Conservation (phyloP, 2,797 vertebrate genomes). For the Botia almorhae region DNA sequence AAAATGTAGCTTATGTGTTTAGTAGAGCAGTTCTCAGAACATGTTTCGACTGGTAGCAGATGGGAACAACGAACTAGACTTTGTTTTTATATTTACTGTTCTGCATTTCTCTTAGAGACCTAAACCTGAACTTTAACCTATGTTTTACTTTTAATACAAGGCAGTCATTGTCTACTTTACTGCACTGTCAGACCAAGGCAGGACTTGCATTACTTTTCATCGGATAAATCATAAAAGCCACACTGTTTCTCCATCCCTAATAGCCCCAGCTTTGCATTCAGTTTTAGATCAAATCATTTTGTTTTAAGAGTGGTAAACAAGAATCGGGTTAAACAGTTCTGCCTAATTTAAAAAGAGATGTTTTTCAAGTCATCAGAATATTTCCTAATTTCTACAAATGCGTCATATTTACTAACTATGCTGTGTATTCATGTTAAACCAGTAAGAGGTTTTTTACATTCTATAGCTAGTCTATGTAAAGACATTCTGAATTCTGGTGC, state of each 20-base stretch:
- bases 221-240: conserved; percentile 6
- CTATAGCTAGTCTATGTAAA: background rate
- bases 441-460: conserved; percentile 10
- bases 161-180: background rate
- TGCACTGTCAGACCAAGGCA: background rate
- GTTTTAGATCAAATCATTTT: background rate
- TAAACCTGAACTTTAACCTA: background rate
- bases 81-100: background rate
- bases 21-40: background rate
- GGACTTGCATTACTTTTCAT: conserved; percentile 24
- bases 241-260: conserved; percentile 3
- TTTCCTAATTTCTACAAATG: background rate
- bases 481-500: background rate
- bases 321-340: background rate
- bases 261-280: conserved; percentile 20
- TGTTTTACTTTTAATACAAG: conserved; percentile 7
- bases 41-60: background rate
- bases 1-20: background rate
- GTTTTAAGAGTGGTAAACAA: background rate
- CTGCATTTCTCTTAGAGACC: conserved; percentile 1
- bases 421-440: background rate
- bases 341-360: conserved; percentile 17
- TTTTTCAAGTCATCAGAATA: background rate
- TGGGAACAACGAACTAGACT: background rate
- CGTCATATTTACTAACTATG: too few species aligned